Base-by-base conservation (phyloP, 2,888 invertebrate genomes). In the Drosophila paranaensis region DNA sequence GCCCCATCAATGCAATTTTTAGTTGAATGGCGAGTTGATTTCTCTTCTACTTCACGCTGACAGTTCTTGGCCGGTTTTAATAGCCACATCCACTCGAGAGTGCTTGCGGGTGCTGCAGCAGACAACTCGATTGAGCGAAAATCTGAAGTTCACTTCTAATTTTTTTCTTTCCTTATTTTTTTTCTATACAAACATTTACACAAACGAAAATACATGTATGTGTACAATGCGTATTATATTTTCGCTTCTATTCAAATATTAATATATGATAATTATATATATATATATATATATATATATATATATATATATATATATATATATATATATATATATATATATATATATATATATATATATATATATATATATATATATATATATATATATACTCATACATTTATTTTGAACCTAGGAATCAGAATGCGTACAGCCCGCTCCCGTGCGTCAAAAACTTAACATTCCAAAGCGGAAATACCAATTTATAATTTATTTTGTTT, bases 51-150 rank as follows among this genome's bases (percentile, higher is more conserved):
- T 88, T 75, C 76, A 82, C 51, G 69, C 61, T 82, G 85, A 78
- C 79, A 78, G 82, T 79, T 84, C 82, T 81, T 87, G 82, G 82
- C 42, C 71, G 76, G 77, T 80, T 85, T 85, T 88, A 82, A 88
- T 84, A 80, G 69, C 82, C 72, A 64, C 61, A 67, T 55, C 73
- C 81, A 83, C 75, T 81, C 64, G 67, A 76, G 62, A 64, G 57
- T 63, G 63, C 57, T 60, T 72, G 83, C 57, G 50, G 62, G 54
- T 63, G 74, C 85, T 84, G 78, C 86, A 85, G 53, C 71, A 70
- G 80, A 78, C 88, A 82, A 82, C 56, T 76, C 71, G 71, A 71
- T 84, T 81, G 74, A 79, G 71, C 74, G 79, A 73, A 77, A 71
- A 74, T 73, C 65, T 81, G 60, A 74, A 64, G 58, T 72, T 77